Conservation (phyloP, 2,888 invertebrate species). For the Deilephila elpenor region DNA sequence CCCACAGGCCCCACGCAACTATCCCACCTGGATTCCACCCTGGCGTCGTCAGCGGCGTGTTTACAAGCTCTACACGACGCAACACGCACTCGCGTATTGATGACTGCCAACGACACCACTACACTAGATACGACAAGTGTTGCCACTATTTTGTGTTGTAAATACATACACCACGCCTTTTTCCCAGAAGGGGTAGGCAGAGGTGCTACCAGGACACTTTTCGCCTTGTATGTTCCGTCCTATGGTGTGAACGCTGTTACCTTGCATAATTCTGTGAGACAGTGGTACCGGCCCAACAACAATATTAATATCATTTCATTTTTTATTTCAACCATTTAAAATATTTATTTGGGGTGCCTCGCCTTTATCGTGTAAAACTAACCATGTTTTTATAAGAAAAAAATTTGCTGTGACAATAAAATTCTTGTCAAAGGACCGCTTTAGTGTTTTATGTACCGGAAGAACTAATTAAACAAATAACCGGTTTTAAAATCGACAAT, state of each 20-base stretch:
- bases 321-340: not conserved
- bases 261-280: too few relatives aligned
- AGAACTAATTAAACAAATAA: slow-evolving; percentile 22
- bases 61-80: slow-evolving; percentile 40
- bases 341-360: not conserved
- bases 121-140: slow-evolving; percentile 8
- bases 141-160: not conserved
- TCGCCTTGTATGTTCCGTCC: too few relatives aligned
- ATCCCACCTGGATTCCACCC: slow-evolving; percentile 37
- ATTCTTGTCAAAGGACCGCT: not conserved
- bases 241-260: too few relatives aligned
- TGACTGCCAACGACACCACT: slow-evolving; percentile 32
- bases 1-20: not conserved
- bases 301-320: not conserved
- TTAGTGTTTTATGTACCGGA: slow-evolving; percentile 26
- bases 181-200: too few relatives aligned
- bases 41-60: slow-evolving; percentile 40
- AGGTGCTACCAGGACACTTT: too few relatives aligned
- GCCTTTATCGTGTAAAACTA: not conserved
- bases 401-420: not conserved
- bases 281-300: not conserved
- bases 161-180: not conserved
- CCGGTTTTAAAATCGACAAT: slow-evolving; percentile 25
- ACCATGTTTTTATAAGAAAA: not conserved
- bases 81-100: slow-evolving; percentile 40